Base-by-base conservation (phyloP, 2,797 vertebrate genomes). In the Knipowitschia caucasica region DNA sequence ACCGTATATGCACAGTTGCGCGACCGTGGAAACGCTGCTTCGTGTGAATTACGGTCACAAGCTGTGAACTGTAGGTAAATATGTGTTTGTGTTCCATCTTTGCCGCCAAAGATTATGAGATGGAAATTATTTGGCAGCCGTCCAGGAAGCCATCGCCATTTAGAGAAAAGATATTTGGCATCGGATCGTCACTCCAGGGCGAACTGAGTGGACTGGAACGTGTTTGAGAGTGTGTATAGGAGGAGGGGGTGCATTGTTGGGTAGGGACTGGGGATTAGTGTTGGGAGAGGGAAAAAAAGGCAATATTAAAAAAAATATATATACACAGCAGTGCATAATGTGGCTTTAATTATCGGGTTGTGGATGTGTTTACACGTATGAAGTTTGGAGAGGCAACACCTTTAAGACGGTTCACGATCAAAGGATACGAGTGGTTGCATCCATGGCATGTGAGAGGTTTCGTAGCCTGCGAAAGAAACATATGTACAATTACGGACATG, bases 21-120 rank as follows among this genome's bases (percentile, higher is more conserved):
- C 10, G 44, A 59, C 52, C 55, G 57, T 34, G 75, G 69, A 83
- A 75, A 75, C 49, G 20, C 53, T 47, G 57, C 73, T 64, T 64
- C 47, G 53, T 77, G 68, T 78, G 77, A 81, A 82, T 84, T 75
- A 54, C 42, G 68, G 83, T 77, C 76, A 69, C 82, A 80, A 82
- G 84, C 82, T 86, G 81, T 86, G 86, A 87, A 84, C 83, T 84
- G 73, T 82, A 84, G 85, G 86, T 87, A 87, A 84, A 85, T 83
- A 85, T 80, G 84, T 80, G 69, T 86, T 83, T 88, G 85, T 85
- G 79, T 81, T 83, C 73, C 68, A 62, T 72, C 71, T 68, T 82
- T 70, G 57, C 80, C 58, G 66, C 75, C 78, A 71, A 79, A 86
- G 86, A 88, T 86, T 84, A 88, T 84, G 79, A 86, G 85, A 86